Conservation (phyloP, 2,113 vertebrate genomes). For the Panthera uncia region DNA sequence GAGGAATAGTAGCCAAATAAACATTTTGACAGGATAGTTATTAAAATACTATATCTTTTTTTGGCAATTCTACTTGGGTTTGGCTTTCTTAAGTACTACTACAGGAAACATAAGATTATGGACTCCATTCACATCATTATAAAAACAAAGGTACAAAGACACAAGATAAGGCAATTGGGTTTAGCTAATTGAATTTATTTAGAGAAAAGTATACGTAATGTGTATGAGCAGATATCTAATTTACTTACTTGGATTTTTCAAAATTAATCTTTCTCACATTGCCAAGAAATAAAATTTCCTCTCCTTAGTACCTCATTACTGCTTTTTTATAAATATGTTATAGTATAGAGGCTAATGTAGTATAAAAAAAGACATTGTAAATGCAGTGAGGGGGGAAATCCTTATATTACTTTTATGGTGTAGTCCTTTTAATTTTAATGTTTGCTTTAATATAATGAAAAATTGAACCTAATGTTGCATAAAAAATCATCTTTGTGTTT, state of each 20-base stretch:
- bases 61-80: not conserved
- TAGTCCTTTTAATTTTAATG: conserved; percentile 15
- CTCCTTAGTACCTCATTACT: not conserved
- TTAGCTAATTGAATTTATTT: not conserved
- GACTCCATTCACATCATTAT: not conserved
- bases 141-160: conserved; percentile 1
- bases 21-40: conserved; percentile 53
- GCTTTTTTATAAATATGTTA: conserved; percentile 23
- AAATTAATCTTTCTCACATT: not conserved
- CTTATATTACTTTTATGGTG: not conserved
- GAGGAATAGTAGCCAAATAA: conserved; percentile 46
- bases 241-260: conserved; percentile 15
- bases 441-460: not conserved
- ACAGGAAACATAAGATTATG: not conserved
- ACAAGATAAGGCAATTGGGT: not conserved
- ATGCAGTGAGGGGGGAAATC: not conserved
- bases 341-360: not conserved
- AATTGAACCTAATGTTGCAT: not conserved
- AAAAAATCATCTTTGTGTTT: conserved; percentile 22
- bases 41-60: conserved; percentile 25
- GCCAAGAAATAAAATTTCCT: conserved; percentile 4
- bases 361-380: not conserved
- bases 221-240: not conserved
- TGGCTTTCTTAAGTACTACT: not conserved
- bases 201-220: not conserved